A percentile compares a stretch with the other conserved stretches of the same genome.
Evolutionary conservation across 2,888 invertebrate genomes (phyloP).

Genomic region (Drosophila paranaensis): DNA sequence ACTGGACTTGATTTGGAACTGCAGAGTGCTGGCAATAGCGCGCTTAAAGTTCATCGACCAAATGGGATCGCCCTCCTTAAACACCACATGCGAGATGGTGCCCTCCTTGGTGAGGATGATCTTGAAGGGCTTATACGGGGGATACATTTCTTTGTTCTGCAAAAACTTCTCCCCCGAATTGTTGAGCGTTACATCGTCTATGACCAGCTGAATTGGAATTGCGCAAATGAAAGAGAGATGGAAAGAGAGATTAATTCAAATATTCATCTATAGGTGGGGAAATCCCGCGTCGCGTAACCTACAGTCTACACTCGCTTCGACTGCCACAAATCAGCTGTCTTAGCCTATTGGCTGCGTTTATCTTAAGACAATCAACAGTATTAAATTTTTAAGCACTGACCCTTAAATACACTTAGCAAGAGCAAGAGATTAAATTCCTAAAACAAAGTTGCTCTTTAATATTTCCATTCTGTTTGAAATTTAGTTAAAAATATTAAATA

Average conservation of each 20-base stretch:
- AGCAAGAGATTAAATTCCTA: too few species aligned
- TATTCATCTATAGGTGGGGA: slow-evolving; percentile 39
- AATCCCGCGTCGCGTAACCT: slow-evolving; percentile 47
- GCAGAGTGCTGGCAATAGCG: slow-evolving; percentile 88
- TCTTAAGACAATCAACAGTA: slow-evolving; percentile 25
- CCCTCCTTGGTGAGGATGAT: slow-evolving; percentile 82
- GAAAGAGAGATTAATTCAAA: slow-evolving; percentile 1
- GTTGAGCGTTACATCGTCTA: slow-evolving; percentile 84
- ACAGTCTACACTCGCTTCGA: background rate
- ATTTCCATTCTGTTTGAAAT: too few species aligned
- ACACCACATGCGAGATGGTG: slow-evolving; percentile 82
- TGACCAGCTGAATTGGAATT: slow-evolving; percentile 77
- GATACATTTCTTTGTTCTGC: slow-evolving; percentile 85
- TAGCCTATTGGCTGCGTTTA: slow-evolving; percentile 45
- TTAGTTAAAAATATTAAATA: too few species aligned
- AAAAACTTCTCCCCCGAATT: slow-evolving; percentile 84
- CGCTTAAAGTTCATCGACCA: slow-evolving; percentile 90
- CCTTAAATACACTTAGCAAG: background rate
- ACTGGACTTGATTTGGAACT: slow-evolving; percentile 86
- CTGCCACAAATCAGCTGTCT: slow-evolving; percentile 34
- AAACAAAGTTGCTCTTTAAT: too few species aligned
- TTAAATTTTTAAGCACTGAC: background rate
- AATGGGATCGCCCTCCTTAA: slow-evolving; percentile 86
- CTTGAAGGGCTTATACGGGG: slow-evolving; percentile 84
- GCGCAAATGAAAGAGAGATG: slow-evolving; percentile 4